Base-by-base conservation (phyloP, 2,113 vertebrate genomes). In the Hydrochoerus hydrochaeris region DNA sequence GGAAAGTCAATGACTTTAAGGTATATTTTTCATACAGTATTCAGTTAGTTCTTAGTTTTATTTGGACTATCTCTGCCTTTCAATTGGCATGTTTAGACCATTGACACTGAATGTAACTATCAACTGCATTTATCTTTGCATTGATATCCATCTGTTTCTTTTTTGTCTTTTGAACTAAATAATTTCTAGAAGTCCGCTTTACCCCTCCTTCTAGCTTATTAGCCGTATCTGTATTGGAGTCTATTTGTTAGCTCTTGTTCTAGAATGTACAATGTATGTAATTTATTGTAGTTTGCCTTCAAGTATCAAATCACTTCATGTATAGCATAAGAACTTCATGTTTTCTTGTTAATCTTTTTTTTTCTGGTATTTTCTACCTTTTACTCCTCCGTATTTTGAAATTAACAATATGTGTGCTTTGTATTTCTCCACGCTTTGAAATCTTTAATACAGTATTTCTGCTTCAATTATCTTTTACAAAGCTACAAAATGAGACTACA, bases 71-170 rank as follows among this genome's bases (percentile, higher is more conserved):
- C 82, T 89, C 26, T 75, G 44, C 65, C 19, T 89, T 94, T 94
- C 71, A 75, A 89, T 3, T 44, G 54, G 65, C 44, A 89, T 63
- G 54, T 41, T 58, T 0, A 49, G n/a, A 54, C 62, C 54, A n/a
- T 9, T 92, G 49, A 83, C 38, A 67, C 49, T 84, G 75, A 92
- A 95, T 65, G 38, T 4, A 92, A 77, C 46, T 77, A 87, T n/a
- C 75, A 77, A 9, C 38, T 63, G 41, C 65, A 63, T 4, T 4
- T 8, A 63, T 24, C 57, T 46, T 46, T 65, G 8, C 17, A 32
- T 17, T 73, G 83, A 22, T 82, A 83, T 84, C 65, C 38, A 78
- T 16, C 24, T 57, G n/a, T 73, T 67, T 26, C 30, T 35, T 63
- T 90, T 63, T 28, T 22, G n/a, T 38, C 46, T 92, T 83, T 88